Conservation (phyloP, 2,888 invertebrate species). For the Melolontha melolontha region DNA sequence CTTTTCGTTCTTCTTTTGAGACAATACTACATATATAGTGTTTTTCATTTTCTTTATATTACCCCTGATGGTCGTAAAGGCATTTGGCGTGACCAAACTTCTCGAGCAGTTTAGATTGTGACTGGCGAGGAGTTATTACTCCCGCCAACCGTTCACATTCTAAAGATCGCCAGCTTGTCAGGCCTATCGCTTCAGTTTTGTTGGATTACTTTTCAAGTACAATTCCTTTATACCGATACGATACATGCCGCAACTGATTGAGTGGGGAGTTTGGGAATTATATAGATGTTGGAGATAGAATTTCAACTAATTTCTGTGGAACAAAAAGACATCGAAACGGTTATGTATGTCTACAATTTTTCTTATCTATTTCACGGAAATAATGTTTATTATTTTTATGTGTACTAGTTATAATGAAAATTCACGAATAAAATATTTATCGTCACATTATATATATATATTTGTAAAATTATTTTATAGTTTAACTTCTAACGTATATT, state of each 20-base stretch:
- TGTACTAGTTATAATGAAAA: too few species aligned
- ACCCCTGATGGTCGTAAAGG: slow-evolving; percentile 87
- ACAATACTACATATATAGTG: slow-evolving; percentile 70
- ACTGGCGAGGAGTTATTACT: slow-evolving; percentile 59
- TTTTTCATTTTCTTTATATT: slow-evolving; percentile 92
- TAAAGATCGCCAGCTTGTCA: slow-evolving; percentile 60
- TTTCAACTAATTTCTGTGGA: slow-evolving; percentile 25
- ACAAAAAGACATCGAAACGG: neutral
- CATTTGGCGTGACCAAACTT: slow-evolving; percentile 89
- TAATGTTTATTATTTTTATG: too few species aligned
- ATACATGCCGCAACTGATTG: slow-evolving; percentile 64
- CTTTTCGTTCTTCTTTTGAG: slow-evolving; percentile 57
- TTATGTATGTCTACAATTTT: too few species aligned
- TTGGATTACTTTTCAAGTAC: slow-evolving; percentile 64
- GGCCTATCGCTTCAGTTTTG: slow-evolving; percentile 62
- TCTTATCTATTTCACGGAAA: too few species aligned
- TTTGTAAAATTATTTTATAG: too few species aligned
- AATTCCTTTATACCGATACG: slow-evolving; percentile 64
- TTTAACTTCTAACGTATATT: too few species aligned
- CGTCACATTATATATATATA: too few species aligned
- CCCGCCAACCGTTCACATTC: slow-evolving; percentile 59
- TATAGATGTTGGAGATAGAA: slow-evolving; percentile 29
- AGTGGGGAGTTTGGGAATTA: slow-evolving; percentile 62
- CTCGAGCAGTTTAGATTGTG: slow-evolving; percentile 66
- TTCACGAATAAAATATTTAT: too few species aligned